Base-by-base conservation (phyloP, 2,888 invertebrate genomes). In the Lasioglossum morio region DNA sequence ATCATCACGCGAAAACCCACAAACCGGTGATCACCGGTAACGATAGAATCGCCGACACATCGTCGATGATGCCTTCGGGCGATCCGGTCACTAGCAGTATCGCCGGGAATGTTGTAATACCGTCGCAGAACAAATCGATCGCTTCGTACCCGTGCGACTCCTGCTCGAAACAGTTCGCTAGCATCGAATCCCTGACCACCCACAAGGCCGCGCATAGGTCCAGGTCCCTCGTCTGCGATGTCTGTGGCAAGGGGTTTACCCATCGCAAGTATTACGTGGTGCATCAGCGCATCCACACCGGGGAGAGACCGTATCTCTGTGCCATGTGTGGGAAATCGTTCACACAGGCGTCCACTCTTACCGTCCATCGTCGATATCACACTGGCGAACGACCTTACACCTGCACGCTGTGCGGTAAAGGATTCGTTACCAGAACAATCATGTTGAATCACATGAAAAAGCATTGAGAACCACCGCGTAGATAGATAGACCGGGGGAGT, bases 261-360 rank as follows among this genome's bases (percentile, higher is more conserved):
- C 95, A 95, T 87, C 92, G 95, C 66, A 95, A 95, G 85, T 95
- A 95, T 83, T 95, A 95, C 82, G 95, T 95, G 34, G 95, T 95
- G 8, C 95, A 95, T 91, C 95, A 95, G 82, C 92, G 95, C 40
- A 94, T 95, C 63, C 96, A 96, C 87, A 95, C 95, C 0, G 96
- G 96, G 12, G 95, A 95, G 84, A 94, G 95, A 60, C 96, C 96
- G 0, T 96, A 95, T 86, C 91, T 95, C 8, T 96, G 96, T 87
- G 95, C 95, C 30, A 95, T 95, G 94, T 95, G 95, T 80, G 94
- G 95, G 60, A 95, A 95, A 84, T 94, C 94, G 4, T 95, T 95
- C 72, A 95, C 95, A 8, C 95, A 95, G 85, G 94, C 94, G 8
- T 95, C 95, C 14, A 95, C 95, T 4, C 92, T 95, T 19, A 95